A percentile compares a stretch with the other conserved stretches of the same genome.
phyloP scores from a whole-genome alignment of 2,113 vertebrate genomes.

The Panthera tigris region DNA sequence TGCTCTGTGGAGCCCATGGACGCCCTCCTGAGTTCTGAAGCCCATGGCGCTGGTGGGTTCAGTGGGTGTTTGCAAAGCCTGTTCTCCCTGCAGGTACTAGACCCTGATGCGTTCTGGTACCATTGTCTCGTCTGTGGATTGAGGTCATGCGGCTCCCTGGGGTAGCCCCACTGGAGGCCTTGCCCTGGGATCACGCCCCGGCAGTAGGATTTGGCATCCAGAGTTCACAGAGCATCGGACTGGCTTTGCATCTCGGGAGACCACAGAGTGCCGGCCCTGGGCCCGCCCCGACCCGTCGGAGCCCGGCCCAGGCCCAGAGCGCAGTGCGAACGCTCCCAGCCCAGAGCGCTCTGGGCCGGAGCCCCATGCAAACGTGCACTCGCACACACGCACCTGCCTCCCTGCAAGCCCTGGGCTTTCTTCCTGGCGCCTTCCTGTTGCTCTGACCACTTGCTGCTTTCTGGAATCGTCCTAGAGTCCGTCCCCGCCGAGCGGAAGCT shows the following conservation, averaged over 20 bases:
- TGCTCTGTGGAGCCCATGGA: too few species aligned
- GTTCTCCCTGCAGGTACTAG: neutral
- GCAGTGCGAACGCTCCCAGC: neutral
- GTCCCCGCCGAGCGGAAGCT: neutral
- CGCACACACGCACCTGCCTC: neutral
- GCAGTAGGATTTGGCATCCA: neutral
- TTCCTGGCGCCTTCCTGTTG: neutral
- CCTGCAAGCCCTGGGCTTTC: neutral
- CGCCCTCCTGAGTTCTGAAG: neutral
- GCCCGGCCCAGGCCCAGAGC: neutral
- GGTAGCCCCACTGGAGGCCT: rapidly evolving
- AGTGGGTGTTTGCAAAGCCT: neutral
- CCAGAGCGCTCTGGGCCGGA: rapidly evolving
- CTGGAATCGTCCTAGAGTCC: neutral
- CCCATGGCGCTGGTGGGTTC: neutral
- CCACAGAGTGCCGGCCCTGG: neutral
- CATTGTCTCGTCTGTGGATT: neutral
- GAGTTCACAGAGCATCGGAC: neutral
- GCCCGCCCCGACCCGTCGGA: neutral
- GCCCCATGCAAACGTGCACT: too few species aligned
- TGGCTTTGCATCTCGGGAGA: neutral
- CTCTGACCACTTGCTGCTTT: neutral
- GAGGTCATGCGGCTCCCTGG: neutral
- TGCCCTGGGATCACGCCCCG: neutral
- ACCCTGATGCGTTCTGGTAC: rapidly evolving